Conservation (phyloP, 2,113 vertebrate genomes). For the Crotalus tigris region DNA sequence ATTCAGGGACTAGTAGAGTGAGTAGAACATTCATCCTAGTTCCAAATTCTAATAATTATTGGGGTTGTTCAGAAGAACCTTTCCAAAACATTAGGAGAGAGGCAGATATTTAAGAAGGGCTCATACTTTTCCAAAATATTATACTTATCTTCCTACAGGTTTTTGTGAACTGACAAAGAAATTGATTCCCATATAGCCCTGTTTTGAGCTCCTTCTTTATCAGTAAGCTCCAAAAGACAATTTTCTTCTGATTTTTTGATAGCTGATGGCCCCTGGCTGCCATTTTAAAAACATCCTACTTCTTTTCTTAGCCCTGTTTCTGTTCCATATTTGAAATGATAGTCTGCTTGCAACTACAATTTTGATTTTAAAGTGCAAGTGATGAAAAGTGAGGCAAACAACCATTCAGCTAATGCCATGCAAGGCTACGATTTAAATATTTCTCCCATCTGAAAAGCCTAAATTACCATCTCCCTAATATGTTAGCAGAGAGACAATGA, state of each 20-base stretch:
- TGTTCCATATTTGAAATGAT: background rate
- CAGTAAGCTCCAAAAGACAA: background rate
- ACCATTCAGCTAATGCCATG: background rate
- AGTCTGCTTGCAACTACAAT: background rate
- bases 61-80: background rate
- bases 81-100: background rate
- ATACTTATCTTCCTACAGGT: background rate
- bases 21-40: background rate
- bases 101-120: background rate
- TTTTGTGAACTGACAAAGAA: background rate
- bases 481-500: background rate
- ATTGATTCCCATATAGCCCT: background rate
- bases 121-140: background rate
- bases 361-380: background rate
- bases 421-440: background rate
- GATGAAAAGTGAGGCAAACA: background rate
- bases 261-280: background rate
- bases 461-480: background rate
- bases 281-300: background rate
- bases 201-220: background rate
- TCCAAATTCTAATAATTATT: background rate
- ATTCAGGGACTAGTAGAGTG: background rate
- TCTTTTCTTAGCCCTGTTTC: background rate
- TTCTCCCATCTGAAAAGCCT: background rate
- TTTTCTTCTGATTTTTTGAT: background rate